Evolutionary conservation across 2,888 invertebrate genomes (phyloP), one percentile per base, ranked within the genome.

Genomic region (Ischnus inquisitorius): DNA sequence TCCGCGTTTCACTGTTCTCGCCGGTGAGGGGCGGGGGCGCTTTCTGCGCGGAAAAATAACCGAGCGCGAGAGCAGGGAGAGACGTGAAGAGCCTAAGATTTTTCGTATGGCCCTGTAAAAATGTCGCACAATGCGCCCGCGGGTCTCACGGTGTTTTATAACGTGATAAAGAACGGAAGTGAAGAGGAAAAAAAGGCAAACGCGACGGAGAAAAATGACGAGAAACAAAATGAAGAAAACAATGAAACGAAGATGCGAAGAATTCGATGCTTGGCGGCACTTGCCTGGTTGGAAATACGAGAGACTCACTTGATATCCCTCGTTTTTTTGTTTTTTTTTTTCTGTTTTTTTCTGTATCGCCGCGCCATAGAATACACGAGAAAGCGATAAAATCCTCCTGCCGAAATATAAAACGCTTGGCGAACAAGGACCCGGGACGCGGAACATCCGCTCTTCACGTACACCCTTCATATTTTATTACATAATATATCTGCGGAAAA

Each of bases 41-140:
- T 75, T 85, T 64, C 65, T 76, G 28, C 54, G 19, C n/a, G 80
- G 39, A 68, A 34, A 12, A 62, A 48, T 0, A 57, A 28, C 46
- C 28, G 22, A 25, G 65, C 46, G 64, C n/a, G 25, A 39, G 43
- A 43, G 25, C 60, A 16, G 14, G 25, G 74, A 62, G 75, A 57
- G 57, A 67, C 69, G 65, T 41, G 43, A 57, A 34, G 43, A 34
- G 43, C 51, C 54, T 22, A 80, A 68, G 65, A 74, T 84, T 74
- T 84, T 68, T 79, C 51, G 75, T 60, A 82, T 69, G 82, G 82
- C 69, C 81, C 75, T 71, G 81, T 84, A 86, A 86, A 86, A 84
- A 81, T 54, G 74, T 64, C 48, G 74, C 64, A 46, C 74, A 62
- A 71, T 74, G 80, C 34, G 77, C 67, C 43, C 74, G 10, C 48